These are phyloP conservation scores for Gryllus longicercus DNA, from an alignment of 2,888 invertebrate species.

Conservation along the genomic window DNA sequence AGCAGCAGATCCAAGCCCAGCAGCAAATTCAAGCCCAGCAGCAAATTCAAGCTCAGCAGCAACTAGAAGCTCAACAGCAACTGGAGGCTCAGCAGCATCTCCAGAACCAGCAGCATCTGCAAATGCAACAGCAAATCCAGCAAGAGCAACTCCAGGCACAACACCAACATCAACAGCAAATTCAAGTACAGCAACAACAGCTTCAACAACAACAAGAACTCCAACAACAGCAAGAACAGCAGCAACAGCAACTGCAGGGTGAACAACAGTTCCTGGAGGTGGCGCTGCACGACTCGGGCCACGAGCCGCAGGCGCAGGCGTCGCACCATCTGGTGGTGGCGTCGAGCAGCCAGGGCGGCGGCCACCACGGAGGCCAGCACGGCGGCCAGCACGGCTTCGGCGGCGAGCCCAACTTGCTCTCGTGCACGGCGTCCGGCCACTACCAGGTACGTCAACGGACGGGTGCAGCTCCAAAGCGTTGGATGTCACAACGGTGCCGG, in stretches of 20 bases:
- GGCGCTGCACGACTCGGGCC: too few relatives aligned
- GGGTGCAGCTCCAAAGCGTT: too few relatives aligned
- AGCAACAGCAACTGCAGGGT: background rate
- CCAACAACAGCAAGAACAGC: background rate
- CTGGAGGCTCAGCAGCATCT: background rate
- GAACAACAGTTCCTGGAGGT: background rate
- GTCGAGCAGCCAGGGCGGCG: background rate
- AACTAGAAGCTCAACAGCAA: background rate
- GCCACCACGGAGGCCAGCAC: background rate
- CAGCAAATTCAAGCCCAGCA: background rate
- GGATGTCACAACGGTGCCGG: too few relatives aligned
- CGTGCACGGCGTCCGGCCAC: background rate
- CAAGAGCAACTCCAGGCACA: background rate
- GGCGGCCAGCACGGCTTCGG: too few relatives aligned
- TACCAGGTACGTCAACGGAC: background rate
- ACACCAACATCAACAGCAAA: background rate
- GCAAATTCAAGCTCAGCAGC: background rate
- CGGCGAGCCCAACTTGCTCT: background rate
- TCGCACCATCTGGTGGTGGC: background rate
- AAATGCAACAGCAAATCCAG: background rate
- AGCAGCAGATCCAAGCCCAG: background rate
- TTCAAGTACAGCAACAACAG: background rate
- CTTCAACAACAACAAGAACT: background rate
- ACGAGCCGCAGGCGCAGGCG: background rate
- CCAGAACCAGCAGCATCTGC: background rate